Evolutionary conservation across 2,113 vertebrate genomes (phyloP).

Genomic region (Piaya cayana): DNA sequence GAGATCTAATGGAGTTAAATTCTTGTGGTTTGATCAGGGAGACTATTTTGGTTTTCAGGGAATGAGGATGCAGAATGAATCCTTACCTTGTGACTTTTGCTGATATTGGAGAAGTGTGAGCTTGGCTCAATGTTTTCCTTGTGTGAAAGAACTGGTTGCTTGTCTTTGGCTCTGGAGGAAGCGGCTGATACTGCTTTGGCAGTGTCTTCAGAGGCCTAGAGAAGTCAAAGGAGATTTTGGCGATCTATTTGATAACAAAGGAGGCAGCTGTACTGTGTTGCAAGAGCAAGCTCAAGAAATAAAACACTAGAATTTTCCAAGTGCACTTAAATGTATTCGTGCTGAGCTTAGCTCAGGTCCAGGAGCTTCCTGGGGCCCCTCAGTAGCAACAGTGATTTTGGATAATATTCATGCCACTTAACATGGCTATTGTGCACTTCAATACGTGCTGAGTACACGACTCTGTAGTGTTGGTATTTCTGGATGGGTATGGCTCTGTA

Average conservation of each 20-base stretch:
- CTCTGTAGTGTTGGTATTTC: not conserved
- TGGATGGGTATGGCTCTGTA: not conserved
- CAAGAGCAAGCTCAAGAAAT: not conserved
- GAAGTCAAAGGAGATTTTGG: slow-evolving; percentile 17
- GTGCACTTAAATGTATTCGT: not conserved
- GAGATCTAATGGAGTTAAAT: not conserved
- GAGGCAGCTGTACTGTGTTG: not conserved
- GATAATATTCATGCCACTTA: not conserved
- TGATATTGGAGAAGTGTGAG: slow-evolving; percentile 5
- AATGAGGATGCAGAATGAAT: not conserved
- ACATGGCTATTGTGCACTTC: accelerated
- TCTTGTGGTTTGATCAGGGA: not conserved
- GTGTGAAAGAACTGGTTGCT: not conserved
- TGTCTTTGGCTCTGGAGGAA: slow-evolving; percentile 27
- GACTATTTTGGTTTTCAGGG: not conserved
- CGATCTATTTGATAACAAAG: not conserved
- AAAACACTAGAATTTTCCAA: not conserved
- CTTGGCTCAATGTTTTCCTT: not conserved
- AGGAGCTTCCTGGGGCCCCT: not conserved
- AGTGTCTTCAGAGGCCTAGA: slow-evolving; percentile 61
- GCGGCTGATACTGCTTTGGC: slow-evolving; percentile 39
- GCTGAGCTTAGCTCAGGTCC: not conserved
- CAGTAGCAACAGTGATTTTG: not conserved
- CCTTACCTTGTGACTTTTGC: slow-evolving; percentile 33
- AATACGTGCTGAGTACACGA: not conserved